Evolutionary conservation across 2,888 invertebrate species (phyloP).

Genomic region (Candidula unifasciata): DNA sequence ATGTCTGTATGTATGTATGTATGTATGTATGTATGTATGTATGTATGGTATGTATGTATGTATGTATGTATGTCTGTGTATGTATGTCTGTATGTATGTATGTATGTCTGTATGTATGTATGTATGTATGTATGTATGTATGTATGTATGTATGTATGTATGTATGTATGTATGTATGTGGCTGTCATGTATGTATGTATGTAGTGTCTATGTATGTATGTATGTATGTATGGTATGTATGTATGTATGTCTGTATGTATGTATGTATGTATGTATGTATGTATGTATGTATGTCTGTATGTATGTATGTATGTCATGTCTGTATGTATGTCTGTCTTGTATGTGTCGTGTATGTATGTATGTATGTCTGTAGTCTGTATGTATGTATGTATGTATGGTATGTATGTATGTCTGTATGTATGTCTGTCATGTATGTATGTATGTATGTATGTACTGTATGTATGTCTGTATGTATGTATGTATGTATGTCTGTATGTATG

Average conservation of each 20-base stretch:
- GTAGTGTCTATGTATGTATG: conserved; percentile 5
- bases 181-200: conserved; percentile 8
- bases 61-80: background rate
- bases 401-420: too few relatives aligned
- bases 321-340: too few relatives aligned
- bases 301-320: background rate
- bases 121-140: background rate
- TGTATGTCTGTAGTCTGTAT: background rate
- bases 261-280: background rate
- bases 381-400: background rate
- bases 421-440: background rate
- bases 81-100: background rate
- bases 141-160: conserved; percentile 14
- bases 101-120: background rate
- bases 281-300: background rate
- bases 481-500: background rate
- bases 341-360: too few relatives aligned
- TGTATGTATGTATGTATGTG: background rate
- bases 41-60: background rate
- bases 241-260: background rate
- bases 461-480: background rate
- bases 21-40: background rate
- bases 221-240: conserved; percentile 3
- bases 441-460: background rate
- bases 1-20: background rate